Percentiles rank a stretch among this genome's conserved stretches.
Conservation (phyloP, 2,797 vertebrate species). For the Gymnopithys bicolor region DNA sequence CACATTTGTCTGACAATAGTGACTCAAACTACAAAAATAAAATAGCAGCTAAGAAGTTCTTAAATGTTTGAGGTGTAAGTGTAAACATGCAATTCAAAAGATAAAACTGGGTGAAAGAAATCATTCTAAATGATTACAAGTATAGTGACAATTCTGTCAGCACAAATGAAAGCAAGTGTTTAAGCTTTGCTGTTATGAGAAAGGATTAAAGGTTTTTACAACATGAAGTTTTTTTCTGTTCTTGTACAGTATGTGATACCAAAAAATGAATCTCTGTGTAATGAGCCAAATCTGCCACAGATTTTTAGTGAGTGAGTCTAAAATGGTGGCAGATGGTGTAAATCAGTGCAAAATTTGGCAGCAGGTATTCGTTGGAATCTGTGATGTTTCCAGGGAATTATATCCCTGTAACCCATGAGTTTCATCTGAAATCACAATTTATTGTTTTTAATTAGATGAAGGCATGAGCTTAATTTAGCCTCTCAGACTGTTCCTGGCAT, state of each 20-base stretch:
- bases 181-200: background rate
- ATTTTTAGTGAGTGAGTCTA: slow-evolving; percentile 28
- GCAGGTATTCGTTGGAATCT: background rate
- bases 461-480: background rate
- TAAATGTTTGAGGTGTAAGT: background rate
- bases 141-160: background rate
- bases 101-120: background rate
- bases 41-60: background rate
- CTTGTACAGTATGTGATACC: background rate
- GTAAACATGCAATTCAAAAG: background rate
- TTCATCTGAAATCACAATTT: background rate
- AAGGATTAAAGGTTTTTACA: background rate
- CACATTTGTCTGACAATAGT: background rate
- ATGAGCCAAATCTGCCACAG: slow-evolving; percentile 25
- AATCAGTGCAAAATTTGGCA: slow-evolving; percentile 52
- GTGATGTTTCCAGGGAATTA: background rate
- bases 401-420: background rate
- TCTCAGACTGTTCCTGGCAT: background rate
- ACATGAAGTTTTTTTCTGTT: background rate
- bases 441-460: background rate
- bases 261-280: background rate
- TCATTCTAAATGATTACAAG: background rate
- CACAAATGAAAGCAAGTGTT: background rate
- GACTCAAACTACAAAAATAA: background rate
- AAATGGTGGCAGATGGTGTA: slow-evolving; percentile 35